A percentile compares a stretch with the other conserved stretches of the same genome.
These are phyloP conservation scores for Nilaparvata lugens DNA, from an alignment of 1,140 invertebrate genomes.

Conservation along the genomic window DNA sequence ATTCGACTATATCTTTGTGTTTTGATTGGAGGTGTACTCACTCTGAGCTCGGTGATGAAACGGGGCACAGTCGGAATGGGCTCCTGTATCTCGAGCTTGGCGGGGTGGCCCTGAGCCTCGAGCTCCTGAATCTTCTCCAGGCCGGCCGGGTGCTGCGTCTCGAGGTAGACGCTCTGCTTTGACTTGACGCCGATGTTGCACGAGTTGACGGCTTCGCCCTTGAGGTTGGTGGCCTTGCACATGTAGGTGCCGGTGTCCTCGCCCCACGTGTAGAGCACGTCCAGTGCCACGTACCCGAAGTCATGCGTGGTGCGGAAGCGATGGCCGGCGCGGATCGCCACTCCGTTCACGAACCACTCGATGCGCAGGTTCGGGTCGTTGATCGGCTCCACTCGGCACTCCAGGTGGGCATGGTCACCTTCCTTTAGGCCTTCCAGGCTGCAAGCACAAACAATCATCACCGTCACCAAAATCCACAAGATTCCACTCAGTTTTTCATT, in stretches of 20 bases:
- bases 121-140: conserved; percentile 84
- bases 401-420: conserved; percentile 87
- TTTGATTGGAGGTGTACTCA: no score
- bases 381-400: conserved; percentile 90
- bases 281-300: conserved; percentile 91
- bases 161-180: conserved; percentile 73
- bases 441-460: background rate
- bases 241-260: conserved; percentile 93
- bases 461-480: no score
- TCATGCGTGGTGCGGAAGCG: conserved; percentile 87
- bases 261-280: conserved; percentile 85
- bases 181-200: conserved; percentile 75
- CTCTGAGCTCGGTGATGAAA: conserved; percentile 66
- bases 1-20: no score
- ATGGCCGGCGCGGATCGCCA: conserved; percentile 68
- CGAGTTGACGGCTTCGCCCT: conserved; percentile 87
- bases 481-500: no score
- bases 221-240: conserved; percentile 83
- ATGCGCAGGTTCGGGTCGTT: conserved; percentile 91
- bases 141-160: conserved; percentile 88
- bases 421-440: conserved; percentile 78
- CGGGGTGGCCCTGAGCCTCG: conserved; percentile 69
- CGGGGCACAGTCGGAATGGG: conserved; percentile 64
- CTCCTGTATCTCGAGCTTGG: conserved; percentile 72
- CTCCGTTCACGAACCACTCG: conserved; percentile 90